phyloP scores from a whole-genome alignment of 2,113 vertebrate genomes.

The Heterocephalus glaber region DNA sequence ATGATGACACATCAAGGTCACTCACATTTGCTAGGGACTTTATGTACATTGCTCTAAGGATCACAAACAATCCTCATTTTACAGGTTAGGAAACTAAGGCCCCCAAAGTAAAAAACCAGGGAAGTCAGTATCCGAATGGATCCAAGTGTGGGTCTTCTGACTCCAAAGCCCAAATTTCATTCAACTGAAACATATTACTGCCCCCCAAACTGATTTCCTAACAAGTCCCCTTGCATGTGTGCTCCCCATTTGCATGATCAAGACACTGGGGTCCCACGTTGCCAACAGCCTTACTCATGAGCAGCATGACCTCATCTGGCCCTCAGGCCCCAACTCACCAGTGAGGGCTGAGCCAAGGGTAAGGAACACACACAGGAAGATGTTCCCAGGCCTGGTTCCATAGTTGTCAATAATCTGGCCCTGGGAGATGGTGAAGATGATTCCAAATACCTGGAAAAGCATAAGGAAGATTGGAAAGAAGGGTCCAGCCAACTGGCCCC shows the following conservation, averaged over 20 bases:
- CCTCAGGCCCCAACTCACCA: constrained; percentile 84
- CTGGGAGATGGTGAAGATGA: constrained; percentile 95
- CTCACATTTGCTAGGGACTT: not conserved
- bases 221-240: not conserved
- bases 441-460: constrained; percentile 92
- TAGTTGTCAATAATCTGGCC: constrained; percentile 92
- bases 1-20: not conserved
- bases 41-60: not conserved
- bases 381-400: constrained; percentile 90
- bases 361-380: constrained; percentile 92
- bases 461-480: constrained; percentile 43
- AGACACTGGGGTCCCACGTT: not conserved
- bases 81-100: not conserved
- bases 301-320: not conserved
- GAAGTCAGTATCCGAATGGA: not conserved
- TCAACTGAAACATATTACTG: not conserved
- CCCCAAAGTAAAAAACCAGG: too few relatives aligned
- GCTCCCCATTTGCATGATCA: not conserved
- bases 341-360: constrained; percentile 90
- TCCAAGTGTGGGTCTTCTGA: not conserved
- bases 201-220: not conserved
- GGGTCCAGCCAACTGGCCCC: not conserved
- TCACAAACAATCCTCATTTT: not conserved
- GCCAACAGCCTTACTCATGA: not conserved
- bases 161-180: not conserved